Base-by-base conservation (phyloP, 2,113 vertebrate species). In the Ictalurus furcatus region DNA sequence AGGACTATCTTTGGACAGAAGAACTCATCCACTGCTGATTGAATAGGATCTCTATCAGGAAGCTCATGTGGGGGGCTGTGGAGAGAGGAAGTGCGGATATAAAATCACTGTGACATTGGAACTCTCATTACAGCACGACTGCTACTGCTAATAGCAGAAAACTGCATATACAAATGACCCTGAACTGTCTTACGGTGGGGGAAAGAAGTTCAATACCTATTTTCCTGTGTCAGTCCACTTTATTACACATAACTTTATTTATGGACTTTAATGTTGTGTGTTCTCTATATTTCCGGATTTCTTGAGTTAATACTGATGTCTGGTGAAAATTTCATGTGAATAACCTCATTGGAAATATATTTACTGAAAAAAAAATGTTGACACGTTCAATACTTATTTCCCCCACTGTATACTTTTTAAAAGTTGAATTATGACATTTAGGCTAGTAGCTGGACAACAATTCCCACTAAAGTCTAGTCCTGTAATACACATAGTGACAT, bases 11-110 rank as follows among this genome's bases (percentile, higher is more conserved):
- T 96, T 69, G 96, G 95, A 91, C 96, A 97, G 95, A 97, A 97
- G 91, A 97, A 96, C 92, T 95, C 94, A 81, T 97, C 96, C 88
- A 97, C 95, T 61, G 97, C 96, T 25, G 96, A 96, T 94, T 97
- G 96, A 89, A 97, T 96, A 52, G 96, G 95, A 92, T 97, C 97
- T 94, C 94, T 95, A 88, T 96, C 95, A 89, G 96, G 97, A 87
- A 96, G 94, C 94, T 97, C 96, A 79, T 96, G 95, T 82, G 97
- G 96, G 90, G 97, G 96, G 91, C 97, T 97, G 92, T 0, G 91
- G 91, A 73, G 30, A 86, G 76, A 61, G 65, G 58, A 85, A 44
- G 58, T 16, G 21, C 90, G 4, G 40, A 89, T 4, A 78, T 67
- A 23, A 78, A 37, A 12, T 21, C 23, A 34, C 17, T 52, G 21